phyloP scores from a whole-genome alignment of 2,113 vertebrate genomes.

The Turdus rufiventris region DNA sequence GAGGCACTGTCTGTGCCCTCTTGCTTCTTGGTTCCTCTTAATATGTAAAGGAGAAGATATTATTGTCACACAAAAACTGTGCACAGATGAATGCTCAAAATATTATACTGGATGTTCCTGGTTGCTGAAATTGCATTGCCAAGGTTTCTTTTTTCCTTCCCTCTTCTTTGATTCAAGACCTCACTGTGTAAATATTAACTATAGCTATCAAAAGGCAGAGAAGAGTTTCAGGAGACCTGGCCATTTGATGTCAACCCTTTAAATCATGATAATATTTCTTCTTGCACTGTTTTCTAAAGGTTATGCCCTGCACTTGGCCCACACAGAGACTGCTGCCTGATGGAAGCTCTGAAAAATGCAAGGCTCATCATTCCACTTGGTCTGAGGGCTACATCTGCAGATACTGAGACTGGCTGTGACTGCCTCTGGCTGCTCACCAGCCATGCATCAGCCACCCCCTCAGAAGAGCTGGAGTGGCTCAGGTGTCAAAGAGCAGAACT shows the following conservation, averaged over 20 bases:
- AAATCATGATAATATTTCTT: constrained; percentile 42
- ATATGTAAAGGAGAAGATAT: neutral
- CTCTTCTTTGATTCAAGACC: neutral
- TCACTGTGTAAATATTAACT: constrained; percentile 9
- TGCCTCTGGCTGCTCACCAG: neutral
- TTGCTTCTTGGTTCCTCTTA: neutral
- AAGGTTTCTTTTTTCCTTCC: neutral
- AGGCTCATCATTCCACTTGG: neutral
- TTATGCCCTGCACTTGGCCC: neutral
- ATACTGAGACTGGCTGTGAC: neutral
- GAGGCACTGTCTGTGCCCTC: neutral
- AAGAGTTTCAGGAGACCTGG: neutral
- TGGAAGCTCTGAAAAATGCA: neutral
- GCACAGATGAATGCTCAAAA: neutral
- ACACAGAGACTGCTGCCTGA: neutral
- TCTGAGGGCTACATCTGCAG: neutral
- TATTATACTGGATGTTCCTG: neutral
- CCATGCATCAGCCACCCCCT: neutral
- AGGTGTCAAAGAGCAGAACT: neutral
- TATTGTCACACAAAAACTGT: neutral
- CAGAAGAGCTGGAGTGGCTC: neutral
- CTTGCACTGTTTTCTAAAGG: neutral
- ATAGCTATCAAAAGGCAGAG: neutral
- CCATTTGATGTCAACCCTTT: neutral
- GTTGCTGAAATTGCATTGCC: neutral